phyloP scores from a whole-genome alignment of 2,113 vertebrate species.

The Oceanodroma tethys region DNA sequence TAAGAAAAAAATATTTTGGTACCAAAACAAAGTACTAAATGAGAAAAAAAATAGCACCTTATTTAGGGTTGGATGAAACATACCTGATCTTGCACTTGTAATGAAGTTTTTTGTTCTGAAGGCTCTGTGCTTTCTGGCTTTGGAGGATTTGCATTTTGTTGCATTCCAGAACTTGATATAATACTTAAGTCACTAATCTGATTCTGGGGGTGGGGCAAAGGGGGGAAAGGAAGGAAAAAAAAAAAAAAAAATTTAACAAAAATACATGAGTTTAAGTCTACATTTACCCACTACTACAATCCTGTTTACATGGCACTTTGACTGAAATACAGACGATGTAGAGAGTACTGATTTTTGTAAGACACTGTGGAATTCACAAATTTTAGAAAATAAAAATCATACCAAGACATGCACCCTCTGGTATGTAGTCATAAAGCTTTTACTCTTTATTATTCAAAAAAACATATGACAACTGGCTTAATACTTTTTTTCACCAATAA shows the following conservation, averaged over 20 bases:
- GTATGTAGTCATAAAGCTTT: neutral
- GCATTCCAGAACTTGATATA: slow-evolving; percentile 66
- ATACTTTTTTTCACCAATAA: neutral
- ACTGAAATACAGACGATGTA: neutral
- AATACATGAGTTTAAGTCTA: neutral
- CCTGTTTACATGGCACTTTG: neutral
- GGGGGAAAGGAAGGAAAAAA: neutral
- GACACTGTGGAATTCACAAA: neutral
- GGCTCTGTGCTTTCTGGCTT: slow-evolving; percentile 69
- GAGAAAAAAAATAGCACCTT: neutral
- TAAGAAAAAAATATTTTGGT: neutral
- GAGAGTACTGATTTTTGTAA: neutral
- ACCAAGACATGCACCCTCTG: neutral
- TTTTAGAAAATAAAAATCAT: neutral
- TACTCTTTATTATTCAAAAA: neutral
- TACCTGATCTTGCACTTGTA: slow-evolving; percentile 74
- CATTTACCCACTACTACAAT: neutral
- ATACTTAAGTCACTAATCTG: slow-evolving; percentile 69
- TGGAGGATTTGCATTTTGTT: slow-evolving; percentile 61
- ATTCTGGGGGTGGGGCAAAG: slow-evolving; percentile 9
- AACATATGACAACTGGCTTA: neutral
- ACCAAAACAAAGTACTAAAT: neutral
- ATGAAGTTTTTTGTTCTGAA: slow-evolving; percentile 57
- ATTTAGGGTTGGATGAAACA: neutral
- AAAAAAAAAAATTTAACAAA: neutral